These are phyloP conservation scores for Epirrhoe alternata DNA, from an alignment of 2,888 invertebrate species.

Conservation along the genomic window DNA sequence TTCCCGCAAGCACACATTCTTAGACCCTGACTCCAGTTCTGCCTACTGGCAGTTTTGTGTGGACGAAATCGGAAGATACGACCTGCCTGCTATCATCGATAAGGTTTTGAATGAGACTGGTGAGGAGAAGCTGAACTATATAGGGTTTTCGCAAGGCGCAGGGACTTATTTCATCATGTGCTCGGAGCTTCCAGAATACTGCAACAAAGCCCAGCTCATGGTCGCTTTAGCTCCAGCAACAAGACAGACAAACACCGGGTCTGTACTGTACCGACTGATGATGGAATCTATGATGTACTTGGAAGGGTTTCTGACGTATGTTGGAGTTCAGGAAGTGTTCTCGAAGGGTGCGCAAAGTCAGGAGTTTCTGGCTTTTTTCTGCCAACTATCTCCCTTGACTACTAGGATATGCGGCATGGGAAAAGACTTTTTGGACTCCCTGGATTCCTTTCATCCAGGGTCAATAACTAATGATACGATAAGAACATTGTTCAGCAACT, in stretches of 20 bases:
- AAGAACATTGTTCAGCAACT: slow-evolving; percentile 58
- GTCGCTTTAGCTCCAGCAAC: slow-evolving; percentile 87
- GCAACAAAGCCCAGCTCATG: slow-evolving; percentile 85
- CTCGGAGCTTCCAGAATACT: slow-evolving; percentile 86
- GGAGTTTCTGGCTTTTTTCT: slow-evolving; percentile 61
- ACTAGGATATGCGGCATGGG: slow-evolving; percentile 51
- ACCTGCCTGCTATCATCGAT: slow-evolving; percentile 87
- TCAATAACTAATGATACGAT: slow-evolving; percentile 61
- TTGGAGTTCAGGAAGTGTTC: slow-evolving; percentile 60
- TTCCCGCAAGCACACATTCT: slow-evolving; percentile 74
- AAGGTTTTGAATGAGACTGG: slow-evolving; percentile 61
- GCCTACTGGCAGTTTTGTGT: slow-evolving; percentile 88
- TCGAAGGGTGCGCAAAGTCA: slow-evolving; percentile 60
- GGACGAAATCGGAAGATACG: slow-evolving; percentile 90
- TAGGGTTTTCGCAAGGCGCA: slow-evolving; percentile 92
- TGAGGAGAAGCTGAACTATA: slow-evolving; percentile 64
- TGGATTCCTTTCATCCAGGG: slow-evolving; percentile 55
- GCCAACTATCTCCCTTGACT: slow-evolving; percentile 54
- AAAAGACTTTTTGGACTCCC: slow-evolving; percentile 52
- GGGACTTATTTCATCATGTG: slow-evolving; percentile 88
- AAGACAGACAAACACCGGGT: slow-evolving; percentile 73
- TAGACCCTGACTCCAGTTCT: slow-evolving; percentile 62
- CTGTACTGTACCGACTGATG: slow-evolving; percentile 48
- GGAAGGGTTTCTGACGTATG: slow-evolving; percentile 46
- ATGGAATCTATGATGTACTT: slow-evolving; percentile 41